Evolutionary conservation across 2,888 invertebrate species (phyloP), one percentile per base, ranked within the genome.

Genomic region (Dexiosoma caninum): DNA sequence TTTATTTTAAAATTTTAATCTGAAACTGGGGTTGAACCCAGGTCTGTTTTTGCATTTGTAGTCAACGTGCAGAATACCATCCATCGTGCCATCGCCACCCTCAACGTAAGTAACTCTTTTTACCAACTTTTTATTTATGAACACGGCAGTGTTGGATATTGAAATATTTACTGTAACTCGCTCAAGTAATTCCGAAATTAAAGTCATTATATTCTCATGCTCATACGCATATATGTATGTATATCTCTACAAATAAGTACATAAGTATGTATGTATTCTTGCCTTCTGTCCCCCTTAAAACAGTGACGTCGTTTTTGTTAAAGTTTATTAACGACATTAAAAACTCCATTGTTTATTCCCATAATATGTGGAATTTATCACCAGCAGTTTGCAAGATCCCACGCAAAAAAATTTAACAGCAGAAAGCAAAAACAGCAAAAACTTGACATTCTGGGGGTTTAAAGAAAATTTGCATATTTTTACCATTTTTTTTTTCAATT

Each of bases 301-400:
- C 32, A 14, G n/a, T 37, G 46, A 55, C 55, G n/a, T 77, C 27
- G 30, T 46, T 55, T 70, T 77, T 70, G 55, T 10, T 62, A 5
- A 49, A 77, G 70, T 77, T 77, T 77, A 77, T 77, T 70, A 77
- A 70, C 21, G 7, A 62, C 23, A 64, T 77, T 70, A 70, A 70
- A 70, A 64, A 49, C 44, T 70, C 55, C 70, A 70, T 77, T 77
- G 77, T 77, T 77, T 55, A 62, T 70, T 70, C 49, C 53, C 44
- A 77, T 77, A 77, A 81, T 62, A 81, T 60, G 67, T 57, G 77
- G 67, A 77, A 81, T 81, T 81, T 81, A 81, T 76, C 80, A 77
- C 57, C 62, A 80, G 19, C 59, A 27, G 40, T 40, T 70, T 30
- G 19, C 46, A 40, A 57, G 62, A 62, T 77, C 70, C 77, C 77